Conservation (phyloP, 2,888 invertebrate species). For the Hydrotaea diabolus region DNA sequence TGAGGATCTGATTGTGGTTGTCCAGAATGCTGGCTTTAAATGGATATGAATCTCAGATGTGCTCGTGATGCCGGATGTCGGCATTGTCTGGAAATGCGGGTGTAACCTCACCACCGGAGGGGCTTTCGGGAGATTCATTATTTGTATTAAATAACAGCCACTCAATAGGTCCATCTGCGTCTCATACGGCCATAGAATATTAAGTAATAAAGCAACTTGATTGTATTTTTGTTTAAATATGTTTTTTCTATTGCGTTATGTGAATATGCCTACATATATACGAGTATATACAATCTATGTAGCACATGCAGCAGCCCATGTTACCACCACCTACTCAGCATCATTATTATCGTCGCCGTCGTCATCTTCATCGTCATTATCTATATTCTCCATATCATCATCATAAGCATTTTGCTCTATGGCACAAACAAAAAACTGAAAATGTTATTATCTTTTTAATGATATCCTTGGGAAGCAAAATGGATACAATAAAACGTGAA, state of each 20-base stretch:
- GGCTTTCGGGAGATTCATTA: not conserved
- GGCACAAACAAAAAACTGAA: not conserved
- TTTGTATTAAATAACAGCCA: not conserved
- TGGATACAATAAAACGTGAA: conserved; percentile 9
- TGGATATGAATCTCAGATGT: not conserved
- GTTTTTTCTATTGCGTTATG: not conserved
- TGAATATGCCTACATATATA: not conserved
- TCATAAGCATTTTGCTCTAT: not conserved
- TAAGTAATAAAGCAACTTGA: not conserved
- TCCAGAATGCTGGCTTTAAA: not conserved
- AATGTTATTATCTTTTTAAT: conserved; percentile 30
- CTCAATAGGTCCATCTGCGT: not conserved
- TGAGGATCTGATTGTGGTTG: not conserved
- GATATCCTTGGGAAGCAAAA: conserved; percentile 26
- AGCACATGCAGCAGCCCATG: too few relatives aligned
- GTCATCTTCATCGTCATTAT: not conserved
- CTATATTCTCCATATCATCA: not conserved
- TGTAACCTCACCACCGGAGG: not conserved
- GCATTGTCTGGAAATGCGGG: too few relatives aligned
- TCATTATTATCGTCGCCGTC: not conserved
- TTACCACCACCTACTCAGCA: not conserved
- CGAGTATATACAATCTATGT: not conserved
- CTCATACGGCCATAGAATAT: not conserved
- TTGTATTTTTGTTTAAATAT: not conserved
- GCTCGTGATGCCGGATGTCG: not conserved